phyloP scores from a whole-genome alignment of 2,113 vertebrate genomes.

The Malaclemys terrapin region DNA sequence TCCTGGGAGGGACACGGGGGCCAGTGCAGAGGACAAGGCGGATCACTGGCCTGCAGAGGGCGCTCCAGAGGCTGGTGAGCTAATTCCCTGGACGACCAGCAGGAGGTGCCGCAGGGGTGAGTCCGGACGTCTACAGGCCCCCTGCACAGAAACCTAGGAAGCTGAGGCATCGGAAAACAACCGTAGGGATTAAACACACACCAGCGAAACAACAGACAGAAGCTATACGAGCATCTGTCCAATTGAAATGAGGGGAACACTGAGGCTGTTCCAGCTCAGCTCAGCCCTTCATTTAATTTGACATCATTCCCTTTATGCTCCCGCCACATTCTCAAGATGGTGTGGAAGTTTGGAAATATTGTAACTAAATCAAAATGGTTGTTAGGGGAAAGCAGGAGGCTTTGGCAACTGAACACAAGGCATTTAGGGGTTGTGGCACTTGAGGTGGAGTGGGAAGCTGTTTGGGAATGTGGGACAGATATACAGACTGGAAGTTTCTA shows the following conservation, averaged over 20 bases:
- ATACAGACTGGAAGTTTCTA: neutral
- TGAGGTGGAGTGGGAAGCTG: neutral
- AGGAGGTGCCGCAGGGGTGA: no score
- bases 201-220: neutral
- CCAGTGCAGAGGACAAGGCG: no score
- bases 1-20: no score
- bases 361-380: neutral
- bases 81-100: no score
- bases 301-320: neutral
- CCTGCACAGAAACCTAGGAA: neutral
- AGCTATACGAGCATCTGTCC: neutral
- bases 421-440: neutral
- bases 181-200: neutral
- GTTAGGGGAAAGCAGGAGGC: neutral
- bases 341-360: rapidly evolving
- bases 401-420: neutral
- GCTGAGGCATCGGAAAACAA: neutral
- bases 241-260: neutral
- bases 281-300: neutral
- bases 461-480: neutral
- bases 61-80: no score
- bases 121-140: no score
- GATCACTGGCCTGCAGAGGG: no score
- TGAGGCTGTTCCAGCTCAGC: neutral
- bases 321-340: neutral